phyloP scores from a whole-genome alignment of 2,113 vertebrate species.

The Heteronetta atricapilla region DNA sequence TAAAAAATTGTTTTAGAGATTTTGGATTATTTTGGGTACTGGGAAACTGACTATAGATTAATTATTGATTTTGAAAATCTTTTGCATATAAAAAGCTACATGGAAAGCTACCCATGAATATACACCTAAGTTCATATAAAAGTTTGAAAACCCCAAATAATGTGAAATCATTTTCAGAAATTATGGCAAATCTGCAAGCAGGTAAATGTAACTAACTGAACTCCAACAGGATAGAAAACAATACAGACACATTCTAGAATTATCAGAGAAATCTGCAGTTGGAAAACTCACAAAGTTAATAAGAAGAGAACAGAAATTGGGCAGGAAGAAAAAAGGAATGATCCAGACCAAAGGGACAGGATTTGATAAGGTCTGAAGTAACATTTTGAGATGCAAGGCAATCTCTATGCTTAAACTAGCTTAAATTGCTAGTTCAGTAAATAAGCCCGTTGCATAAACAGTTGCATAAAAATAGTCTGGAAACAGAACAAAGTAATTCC shows the following conservation, averaged over 20 bases:
- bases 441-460: background rate
- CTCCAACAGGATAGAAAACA: accelerated
- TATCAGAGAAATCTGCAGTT: background rate
- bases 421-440: background rate
- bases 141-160: background rate
- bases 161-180: accelerated
- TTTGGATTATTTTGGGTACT: background rate
- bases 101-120: background rate
- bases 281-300: background rate
- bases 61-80: background rate
- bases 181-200: background rate
- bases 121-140: background rate
- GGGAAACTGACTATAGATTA: background rate
- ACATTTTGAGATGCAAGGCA: background rate
- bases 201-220: background rate
- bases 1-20: background rate
- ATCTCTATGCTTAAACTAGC: background rate
- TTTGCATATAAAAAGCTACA: background rate
- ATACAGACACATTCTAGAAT: background rate
- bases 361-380: background rate
- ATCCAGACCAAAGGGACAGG: background rate
- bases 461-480: background rate
- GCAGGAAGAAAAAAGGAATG: background rate
- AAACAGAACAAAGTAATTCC: background rate
- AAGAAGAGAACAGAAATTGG: background rate